Conservation (phyloP, 2,113 vertebrate species). For the Bettongia penicillata region DNA sequence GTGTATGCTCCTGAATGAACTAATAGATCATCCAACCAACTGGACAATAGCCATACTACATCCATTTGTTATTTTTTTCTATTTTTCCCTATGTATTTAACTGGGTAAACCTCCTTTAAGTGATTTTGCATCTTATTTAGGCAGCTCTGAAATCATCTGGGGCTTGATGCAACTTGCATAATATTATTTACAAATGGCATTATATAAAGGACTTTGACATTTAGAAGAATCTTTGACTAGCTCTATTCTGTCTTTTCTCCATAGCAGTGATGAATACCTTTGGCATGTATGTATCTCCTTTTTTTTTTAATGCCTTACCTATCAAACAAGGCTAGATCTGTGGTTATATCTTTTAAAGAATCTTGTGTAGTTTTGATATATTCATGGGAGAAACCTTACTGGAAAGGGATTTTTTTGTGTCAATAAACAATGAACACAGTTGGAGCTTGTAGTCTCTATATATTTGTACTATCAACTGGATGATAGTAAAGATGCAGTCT, state of each 20-base stretch:
- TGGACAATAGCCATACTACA: neutral
- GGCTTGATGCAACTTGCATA: neutral
- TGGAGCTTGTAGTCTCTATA: neutral
- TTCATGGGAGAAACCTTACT: neutral
- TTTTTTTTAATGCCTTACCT: neutral
- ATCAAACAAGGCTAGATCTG: neutral
- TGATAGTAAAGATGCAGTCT: neutral
- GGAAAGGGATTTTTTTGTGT: neutral
- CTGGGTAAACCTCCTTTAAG: neutral
- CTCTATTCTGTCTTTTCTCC: neutral
- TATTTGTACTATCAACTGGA: neutral
- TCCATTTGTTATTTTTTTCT: neutral
- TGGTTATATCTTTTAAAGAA: neutral
- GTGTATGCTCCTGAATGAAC: too few relatives aligned
- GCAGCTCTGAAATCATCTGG: neutral
- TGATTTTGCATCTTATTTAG: neutral
- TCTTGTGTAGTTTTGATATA: neutral
- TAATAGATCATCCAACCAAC: neutral
- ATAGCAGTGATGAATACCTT: neutral
- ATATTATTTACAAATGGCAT: neutral
- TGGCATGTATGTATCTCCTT: neutral
- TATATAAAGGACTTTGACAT: neutral
- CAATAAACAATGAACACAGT: neutral
- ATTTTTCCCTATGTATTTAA: neutral
- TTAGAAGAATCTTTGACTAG: neutral